Evolutionary conservation across 2,113 vertebrate genomes (phyloP).

Genomic region (Heterochromis multidens): DNA sequence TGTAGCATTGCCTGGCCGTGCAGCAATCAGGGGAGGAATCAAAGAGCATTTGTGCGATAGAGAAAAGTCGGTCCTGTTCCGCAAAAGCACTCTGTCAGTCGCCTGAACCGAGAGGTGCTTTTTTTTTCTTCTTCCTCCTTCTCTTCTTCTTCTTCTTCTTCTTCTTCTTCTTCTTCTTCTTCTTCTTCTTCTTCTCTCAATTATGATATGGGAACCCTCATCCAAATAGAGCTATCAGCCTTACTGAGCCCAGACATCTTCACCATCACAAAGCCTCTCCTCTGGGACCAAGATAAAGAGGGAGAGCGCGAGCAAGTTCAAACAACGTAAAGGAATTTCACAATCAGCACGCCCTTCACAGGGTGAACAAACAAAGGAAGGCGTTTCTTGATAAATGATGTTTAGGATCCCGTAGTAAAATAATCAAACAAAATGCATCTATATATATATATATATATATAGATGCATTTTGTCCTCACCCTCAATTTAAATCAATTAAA

Average conservation of each 20-base stretch:
- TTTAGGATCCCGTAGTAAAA: background rate
- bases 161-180: background rate
- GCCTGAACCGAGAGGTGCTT: conserved; percentile 34
- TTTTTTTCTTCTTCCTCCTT: background rate
- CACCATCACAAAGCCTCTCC: conserved; percentile 49
- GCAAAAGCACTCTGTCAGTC: conserved; percentile 4
- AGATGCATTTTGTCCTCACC: background rate
- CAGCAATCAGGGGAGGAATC: conserved; percentile 22
- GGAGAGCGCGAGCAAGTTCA: conserved; percentile 41
- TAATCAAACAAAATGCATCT: background rate
- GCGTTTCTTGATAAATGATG: background rate
- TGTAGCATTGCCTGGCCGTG: background rate
- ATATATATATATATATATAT: background rate
- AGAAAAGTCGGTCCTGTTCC: conserved; percentile 9
- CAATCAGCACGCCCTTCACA: conserved; percentile 39
- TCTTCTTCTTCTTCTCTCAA: conserved; percentile 5
- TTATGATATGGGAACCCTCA: conserved; percentile 55
- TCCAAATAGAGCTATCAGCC: conserved; percentile 63
- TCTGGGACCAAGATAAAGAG: conserved; percentile 45
- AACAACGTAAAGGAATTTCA: conserved; percentile 51
- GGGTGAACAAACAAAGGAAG: conserved; percentile 17
- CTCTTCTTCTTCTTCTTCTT: accelerated
- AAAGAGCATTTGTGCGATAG: conserved; percentile 4
- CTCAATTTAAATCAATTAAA: background rate
- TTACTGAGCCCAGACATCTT: conserved; percentile 53